These are phyloP conservation scores for Catharus ustulatus DNA, from an alignment of 2,797 vertebrate species.

Conservation along the genomic window DNA sequence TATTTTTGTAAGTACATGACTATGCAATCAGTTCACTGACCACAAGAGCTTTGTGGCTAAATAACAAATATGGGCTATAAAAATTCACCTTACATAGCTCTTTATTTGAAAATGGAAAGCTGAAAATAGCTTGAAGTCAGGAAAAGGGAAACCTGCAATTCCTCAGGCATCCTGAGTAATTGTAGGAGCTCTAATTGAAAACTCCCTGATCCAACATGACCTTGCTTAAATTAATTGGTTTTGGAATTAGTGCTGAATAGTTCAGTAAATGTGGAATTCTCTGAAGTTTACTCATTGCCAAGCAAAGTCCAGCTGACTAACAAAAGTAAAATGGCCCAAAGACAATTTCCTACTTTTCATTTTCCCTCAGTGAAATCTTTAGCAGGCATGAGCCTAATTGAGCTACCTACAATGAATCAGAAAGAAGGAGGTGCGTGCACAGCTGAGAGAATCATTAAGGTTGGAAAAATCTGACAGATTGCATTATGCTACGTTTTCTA, in stretches of 20 bases:
- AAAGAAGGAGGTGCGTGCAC: background rate
- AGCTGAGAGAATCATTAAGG: background rate
- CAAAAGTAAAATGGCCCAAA: background rate
- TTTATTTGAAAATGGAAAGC: background rate
- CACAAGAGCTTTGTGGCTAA: background rate
- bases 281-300: constrained; percentile 5
- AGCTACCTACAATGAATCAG: background rate
- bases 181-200: constrained; percentile 41
- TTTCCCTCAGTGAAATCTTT: background rate
- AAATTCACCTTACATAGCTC: background rate
- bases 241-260: constrained; percentile 30
- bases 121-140: constrained; percentile 20
- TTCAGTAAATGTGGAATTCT: constrained; percentile 27
- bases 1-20: background rate
- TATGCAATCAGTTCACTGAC: background rate
- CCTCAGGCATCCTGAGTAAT: constrained; percentile 11
- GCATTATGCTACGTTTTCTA: background rate
- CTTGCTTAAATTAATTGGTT: constrained; percentile 48
- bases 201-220: constrained; percentile 42
- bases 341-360: background rate
- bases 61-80: background rate
- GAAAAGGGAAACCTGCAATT: constrained; percentile 28
- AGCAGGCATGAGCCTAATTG: background rate
- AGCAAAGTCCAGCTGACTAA: background rate
- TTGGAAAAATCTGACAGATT: background rate